phyloP scores from a whole-genome alignment of 2,797 vertebrate species.

The Notolepis coatsorum region DNA sequence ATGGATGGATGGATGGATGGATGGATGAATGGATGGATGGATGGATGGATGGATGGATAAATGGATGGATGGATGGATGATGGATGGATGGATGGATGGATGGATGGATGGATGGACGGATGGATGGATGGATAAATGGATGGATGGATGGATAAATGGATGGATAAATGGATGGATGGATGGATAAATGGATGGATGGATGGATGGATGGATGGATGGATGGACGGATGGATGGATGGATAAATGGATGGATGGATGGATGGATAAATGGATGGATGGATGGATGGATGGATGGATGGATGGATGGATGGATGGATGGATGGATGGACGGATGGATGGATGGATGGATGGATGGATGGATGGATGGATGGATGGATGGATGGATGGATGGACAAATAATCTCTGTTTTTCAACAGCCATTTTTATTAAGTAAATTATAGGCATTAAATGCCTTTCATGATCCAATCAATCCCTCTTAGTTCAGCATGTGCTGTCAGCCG shows the following conservation, averaged over 20 bases:
- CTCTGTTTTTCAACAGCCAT: not conserved
- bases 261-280: too few species aligned
- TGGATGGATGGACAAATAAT: not conserved
- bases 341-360: not conserved
- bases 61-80: not conserved
- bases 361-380: not conserved
- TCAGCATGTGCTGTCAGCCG: not conserved
- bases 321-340: not conserved
- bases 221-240: too few species aligned
- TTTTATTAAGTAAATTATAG: not conserved
- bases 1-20: not conserved
- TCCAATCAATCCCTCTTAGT: not conserved
- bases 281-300: not conserved
- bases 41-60: not conserved
- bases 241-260: too few species aligned
- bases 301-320: slow-evolving; percentile 10
- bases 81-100: not conserved
- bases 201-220: too few species aligned
- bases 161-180: not conserved
- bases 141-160: not conserved
- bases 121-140: not conserved
- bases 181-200: not conserved
- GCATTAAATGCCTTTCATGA: slow-evolving; percentile 1
- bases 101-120: not conserved
- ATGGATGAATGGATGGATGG: not conserved